Conservation (phyloP, 2,113 vertebrate genomes). For the Cottus gobio region DNA sequence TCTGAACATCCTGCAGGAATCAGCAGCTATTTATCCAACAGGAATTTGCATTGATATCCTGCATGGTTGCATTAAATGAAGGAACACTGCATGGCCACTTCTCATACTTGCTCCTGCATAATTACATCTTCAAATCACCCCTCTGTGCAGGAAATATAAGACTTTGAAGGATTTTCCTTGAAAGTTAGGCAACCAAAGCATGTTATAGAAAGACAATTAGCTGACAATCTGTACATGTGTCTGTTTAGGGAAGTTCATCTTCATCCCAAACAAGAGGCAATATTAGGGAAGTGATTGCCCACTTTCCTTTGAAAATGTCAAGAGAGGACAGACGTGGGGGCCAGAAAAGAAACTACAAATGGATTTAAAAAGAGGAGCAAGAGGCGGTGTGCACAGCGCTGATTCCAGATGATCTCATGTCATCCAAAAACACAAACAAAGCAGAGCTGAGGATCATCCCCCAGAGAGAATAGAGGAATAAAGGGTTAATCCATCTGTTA, state of each 20-base stretch:
- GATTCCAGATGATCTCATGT: conserved; percentile 68
- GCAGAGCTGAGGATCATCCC: conserved; percentile 36
- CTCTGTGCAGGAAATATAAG: not conserved
- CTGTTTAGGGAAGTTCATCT: conserved; percentile 19
- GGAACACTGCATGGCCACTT: not conserved
- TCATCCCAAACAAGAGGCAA: not conserved
- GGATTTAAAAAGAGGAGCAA: conserved; percentile 19
- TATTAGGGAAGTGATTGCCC: not conserved
- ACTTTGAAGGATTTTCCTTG: not conserved
- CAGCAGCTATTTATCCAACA: not conserved
- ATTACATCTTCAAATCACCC: not conserved
- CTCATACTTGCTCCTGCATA: not conserved
- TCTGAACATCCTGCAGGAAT: not conserved
- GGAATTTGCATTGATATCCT: not conserved
- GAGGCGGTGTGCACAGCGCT: conserved; percentile 3
- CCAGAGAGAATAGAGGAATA: conserved; percentile 24
- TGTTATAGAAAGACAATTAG: conserved; percentile 10
- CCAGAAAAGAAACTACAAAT: conserved; percentile 16
- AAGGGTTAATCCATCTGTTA: conserved; percentile 69
- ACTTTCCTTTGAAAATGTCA: conserved; percentile 22
- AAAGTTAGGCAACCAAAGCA: not conserved
- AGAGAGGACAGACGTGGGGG: conserved; percentile 5
- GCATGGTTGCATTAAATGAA: not conserved
- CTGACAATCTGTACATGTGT: conserved; percentile 7
- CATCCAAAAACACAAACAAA: conserved; percentile 56